phyloP scores from a whole-genome alignment of 2,797 vertebrate species.

The Pseudochirops corinnae region DNA sequence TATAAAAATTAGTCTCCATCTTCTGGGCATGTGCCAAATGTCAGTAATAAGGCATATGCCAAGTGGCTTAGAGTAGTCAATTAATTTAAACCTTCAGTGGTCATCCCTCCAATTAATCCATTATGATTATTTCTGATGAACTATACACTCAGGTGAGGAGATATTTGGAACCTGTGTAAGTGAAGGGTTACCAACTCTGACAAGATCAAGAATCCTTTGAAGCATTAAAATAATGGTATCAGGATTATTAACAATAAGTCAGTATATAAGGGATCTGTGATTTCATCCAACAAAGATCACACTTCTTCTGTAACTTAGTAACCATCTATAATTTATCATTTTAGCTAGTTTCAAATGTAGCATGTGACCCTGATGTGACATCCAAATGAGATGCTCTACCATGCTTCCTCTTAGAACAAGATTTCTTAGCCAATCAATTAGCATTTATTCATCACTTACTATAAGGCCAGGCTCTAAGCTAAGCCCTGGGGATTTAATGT shows the following conservation, averaged over 20 bases:
- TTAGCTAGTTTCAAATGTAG: background rate
- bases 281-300: background rate
- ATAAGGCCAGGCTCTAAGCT: too few relatives aligned
- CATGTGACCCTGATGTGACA: background rate
- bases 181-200: background rate
- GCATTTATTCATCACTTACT: background rate
- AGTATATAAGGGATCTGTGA: background rate
- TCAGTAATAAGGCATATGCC: background rate
- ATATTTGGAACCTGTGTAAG: background rate
- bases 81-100: background rate
- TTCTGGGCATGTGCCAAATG: background rate
- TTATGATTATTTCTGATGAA: background rate
- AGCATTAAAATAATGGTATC: background rate
- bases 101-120: background rate
- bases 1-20: background rate
- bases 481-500: background rate
- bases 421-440: background rate
- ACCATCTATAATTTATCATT: background rate
- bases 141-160: background rate
- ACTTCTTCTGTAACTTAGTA: background rate
- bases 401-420: background rate
- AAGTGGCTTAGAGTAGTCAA: background rate
- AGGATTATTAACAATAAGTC: background rate
- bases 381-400: background rate
- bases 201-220: background rate